phyloP scores from a whole-genome alignment of 2,113 vertebrate genomes.

The Sebastes schlegelii region DNA sequence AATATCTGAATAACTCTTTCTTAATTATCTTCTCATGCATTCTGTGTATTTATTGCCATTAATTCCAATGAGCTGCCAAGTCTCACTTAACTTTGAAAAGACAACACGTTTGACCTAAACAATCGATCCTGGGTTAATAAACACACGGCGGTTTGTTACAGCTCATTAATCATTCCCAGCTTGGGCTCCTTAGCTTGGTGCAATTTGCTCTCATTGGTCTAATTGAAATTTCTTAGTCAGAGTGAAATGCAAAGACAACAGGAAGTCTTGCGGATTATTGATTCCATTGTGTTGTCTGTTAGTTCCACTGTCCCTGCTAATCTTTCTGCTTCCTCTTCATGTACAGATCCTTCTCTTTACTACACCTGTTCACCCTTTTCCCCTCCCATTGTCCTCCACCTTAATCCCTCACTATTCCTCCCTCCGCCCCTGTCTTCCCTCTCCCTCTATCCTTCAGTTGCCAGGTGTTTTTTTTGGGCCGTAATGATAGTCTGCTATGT shows the following conservation, averaged over 20 bases:
- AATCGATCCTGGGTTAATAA: conserved; percentile 54
- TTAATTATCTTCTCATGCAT: background rate
- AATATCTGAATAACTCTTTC: background rate
- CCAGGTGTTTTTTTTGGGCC: conserved; percentile 46
- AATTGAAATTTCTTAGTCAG: conserved; percentile 41
- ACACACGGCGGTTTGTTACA: conserved; percentile 41
- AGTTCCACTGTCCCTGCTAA: conserved; percentile 17
- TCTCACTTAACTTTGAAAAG: conserved; percentile 31
- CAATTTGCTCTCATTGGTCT: conserved; percentile 30
- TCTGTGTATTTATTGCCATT: background rate
- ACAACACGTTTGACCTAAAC: conserved; percentile 42
- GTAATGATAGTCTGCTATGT: conserved; percentile 62
- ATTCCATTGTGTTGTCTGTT: conserved; percentile 28
- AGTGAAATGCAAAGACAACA: conserved; percentile 39
- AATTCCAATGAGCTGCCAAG: conserved; percentile 3
- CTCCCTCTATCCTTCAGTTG: conserved; percentile 38
- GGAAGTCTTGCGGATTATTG: conserved; percentile 28
- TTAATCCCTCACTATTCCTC: conserved; percentile 2
- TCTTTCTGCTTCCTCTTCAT: conserved; percentile 13
- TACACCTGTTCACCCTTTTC: background rate
- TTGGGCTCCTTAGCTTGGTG: conserved; percentile 29
- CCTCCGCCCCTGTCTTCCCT: conserved; percentile 16
- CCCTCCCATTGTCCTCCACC: background rate
- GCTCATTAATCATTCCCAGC: conserved; percentile 56
- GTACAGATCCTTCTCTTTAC: background rate